Evolutionary conservation across 1,140 invertebrate genomes (phyloP).

Genomic region (Bilobella aurantiaca): DNA sequence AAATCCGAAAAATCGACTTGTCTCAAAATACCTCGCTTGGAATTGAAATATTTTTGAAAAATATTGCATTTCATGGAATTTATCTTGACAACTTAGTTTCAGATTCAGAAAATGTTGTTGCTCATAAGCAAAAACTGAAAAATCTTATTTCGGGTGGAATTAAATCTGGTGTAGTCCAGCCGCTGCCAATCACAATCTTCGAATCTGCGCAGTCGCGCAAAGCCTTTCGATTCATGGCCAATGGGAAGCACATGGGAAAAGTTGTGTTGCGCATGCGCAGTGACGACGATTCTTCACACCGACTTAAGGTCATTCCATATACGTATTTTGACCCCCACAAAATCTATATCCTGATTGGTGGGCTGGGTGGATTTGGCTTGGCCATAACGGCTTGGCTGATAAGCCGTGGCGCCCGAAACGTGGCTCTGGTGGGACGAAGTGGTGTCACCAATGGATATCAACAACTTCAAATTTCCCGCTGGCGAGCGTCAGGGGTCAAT

Average conservation of each 20-base stretch:
- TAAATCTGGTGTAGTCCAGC: conserved; percentile 67
- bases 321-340: conserved; percentile 79
- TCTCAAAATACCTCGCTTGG: conserved; percentile 52
- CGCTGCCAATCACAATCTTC: conserved; percentile 71
- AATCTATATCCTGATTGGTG: conserved; percentile 74
- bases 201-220: conserved; percentile 75
- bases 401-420: conserved; percentile 62
- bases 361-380: conserved; percentile 87
- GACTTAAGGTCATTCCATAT: conserved; percentile 64
- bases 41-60: conserved; percentile 90
- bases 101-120: conserved; percentile 27
- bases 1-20: conserved; percentile 56
- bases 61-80: conserved; percentile 92
- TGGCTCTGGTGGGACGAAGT: conserved; percentile 59
- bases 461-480: conserved; percentile 59
- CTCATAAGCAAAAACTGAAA: conserved; percentile 47
- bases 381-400: conserved; percentile 86
- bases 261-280: conserved; percentile 77
- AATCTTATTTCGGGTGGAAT: conserved; percentile 70
- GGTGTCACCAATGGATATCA: conserved; percentile 84
- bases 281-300: conserved; percentile 53
- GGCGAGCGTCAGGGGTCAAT: conserved; percentile 65
- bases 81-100: conserved; percentile 80
- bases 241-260: conserved; percentile 94
- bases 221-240: conserved; percentile 91